These are phyloP conservation scores for Cebidichthys violaceus DNA, from an alignment of 2,113 vertebrate species.

Conservation along the genomic window DNA sequence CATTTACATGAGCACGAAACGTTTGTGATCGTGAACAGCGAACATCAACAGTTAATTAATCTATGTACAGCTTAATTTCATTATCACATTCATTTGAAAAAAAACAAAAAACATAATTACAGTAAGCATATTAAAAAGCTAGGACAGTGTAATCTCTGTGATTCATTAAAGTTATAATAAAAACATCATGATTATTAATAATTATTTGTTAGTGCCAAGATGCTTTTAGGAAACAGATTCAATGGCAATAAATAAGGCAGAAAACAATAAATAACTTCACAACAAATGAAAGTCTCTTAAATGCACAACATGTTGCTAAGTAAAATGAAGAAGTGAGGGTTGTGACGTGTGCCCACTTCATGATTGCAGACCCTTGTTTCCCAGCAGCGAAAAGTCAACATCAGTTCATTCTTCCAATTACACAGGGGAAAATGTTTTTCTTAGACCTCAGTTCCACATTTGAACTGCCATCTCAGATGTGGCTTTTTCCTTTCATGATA, in stretches of 20 bases:
- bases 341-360: slow-evolving; percentile 11
- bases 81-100: slow-evolving; percentile 43
- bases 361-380: slow-evolving; percentile 26
- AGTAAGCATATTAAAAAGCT: slow-evolving; percentile 48
- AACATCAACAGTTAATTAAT: slow-evolving; percentile 50
- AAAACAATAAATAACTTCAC: slow-evolving; percentile 63
- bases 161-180: slow-evolving; percentile 44
- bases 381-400: slow-evolving; percentile 30
- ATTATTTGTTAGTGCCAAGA: slow-evolving; percentile 44
- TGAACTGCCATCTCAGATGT: slow-evolving; percentile 36
- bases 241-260: slow-evolving; percentile 73
- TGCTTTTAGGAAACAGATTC: slow-evolving; percentile 47
- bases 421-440: slow-evolving; percentile 25
- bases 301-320: slow-evolving; percentile 38
- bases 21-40: slow-evolving; percentile 2
- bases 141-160: slow-evolving; percentile 35
- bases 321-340: slow-evolving; percentile 26
- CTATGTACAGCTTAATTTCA: slow-evolving; percentile 63
- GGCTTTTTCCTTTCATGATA: slow-evolving; percentile 16
- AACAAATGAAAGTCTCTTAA: slow-evolving; percentile 33
- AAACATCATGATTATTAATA: slow-evolving; percentile 27
- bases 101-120: slow-evolving; percentile 37
- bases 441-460: slow-evolving; percentile 26
- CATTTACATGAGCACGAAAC: slow-evolving; percentile 29
- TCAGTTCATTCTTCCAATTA: slow-evolving; percentile 9